Base-by-base conservation (phyloP, 37 sponge, comb jelly and placozoan species). In the Oopsacas minuta region DNA sequence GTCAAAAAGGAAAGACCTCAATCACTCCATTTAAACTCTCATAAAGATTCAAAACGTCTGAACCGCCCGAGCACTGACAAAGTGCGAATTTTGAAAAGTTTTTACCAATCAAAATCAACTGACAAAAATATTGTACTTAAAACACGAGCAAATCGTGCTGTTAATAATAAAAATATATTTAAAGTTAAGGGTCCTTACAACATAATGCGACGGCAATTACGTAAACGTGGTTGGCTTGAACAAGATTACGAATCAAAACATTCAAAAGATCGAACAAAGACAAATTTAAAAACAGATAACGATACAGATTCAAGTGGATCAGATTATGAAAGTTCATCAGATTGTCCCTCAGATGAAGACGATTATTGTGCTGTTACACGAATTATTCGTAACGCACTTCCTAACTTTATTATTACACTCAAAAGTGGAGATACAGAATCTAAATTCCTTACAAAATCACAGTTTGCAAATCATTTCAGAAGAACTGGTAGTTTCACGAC, bases 191-290 rank as follows among this genome's bases (percentile, higher is more conserved):
- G 94, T 42, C 91, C 91, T 23, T 96, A 96, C 82, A 75, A 87
- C 8, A 61, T 83, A n/a, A 69, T 96, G 7, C 87, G 94, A 0
- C 85, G 81, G 81, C 52, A 89, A 17, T 86, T 96, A 52, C 37
- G 90, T 3, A 49, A 61, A 81, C 86, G 97, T 25, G 97, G 97
- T 0, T 96, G 97, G 97, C 92, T 96, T 52, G 97, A 93, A 83
- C 86, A 87, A 81, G 83, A 87, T 53, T 90, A 94, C 83, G 22
- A 86, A 17, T 85, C 53, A 17, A 39, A 85, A 84, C 22, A 51
- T 1, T 85, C 34, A 30, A 86, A 36, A 28, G 38, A 7, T 0
- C 37, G 36, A 1, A 1, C 52, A 35, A 39, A 83, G 37, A 1
- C 86, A 10, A 8, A 36, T 8, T 32, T 36, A 5, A 34, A 10